Conservation (phyloP, 2,113 vertebrate genomes). For the Litocranius walleri region DNA sequence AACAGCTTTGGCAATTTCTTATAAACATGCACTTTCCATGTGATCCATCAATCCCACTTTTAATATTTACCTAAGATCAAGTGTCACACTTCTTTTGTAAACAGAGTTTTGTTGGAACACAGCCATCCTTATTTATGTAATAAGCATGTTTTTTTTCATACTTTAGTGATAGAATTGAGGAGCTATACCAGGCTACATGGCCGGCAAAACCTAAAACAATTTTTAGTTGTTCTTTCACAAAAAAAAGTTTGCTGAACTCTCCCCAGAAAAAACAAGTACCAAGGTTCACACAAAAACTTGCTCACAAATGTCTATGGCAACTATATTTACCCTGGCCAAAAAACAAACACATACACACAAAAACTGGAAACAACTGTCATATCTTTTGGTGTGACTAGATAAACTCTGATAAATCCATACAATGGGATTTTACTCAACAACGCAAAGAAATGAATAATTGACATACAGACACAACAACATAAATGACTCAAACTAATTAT, state of each 20-base stretch:
- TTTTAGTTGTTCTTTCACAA: background rate
- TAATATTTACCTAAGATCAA: background rate
- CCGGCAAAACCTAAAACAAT: background rate
- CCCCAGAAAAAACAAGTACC: background rate
- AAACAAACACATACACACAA: background rate
- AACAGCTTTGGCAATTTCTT: background rate
- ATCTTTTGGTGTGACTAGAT: background rate
- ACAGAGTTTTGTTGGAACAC: background rate
- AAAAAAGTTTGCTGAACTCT: background rate
- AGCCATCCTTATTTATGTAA: background rate
- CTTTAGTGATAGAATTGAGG: background rate
- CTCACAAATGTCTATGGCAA: background rate
- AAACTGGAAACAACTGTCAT: background rate
- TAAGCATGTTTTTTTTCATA: background rate
- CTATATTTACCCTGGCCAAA: background rate
- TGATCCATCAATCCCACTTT: background rate
- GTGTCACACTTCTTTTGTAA: background rate
- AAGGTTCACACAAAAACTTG: background rate
- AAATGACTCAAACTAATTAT: background rate
- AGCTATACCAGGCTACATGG: background rate
- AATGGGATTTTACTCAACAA: background rate
- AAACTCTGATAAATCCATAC: background rate
- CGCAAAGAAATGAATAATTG: background rate
- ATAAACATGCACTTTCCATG: background rate
- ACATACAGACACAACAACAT: background rate